Percentiles rank a stretch among this genome's conserved stretches.
These are phyloP conservation scores for Ectemnius continuus DNA, from an alignment of 2,888 invertebrate genomes.

Conservation along the genomic window DNA sequence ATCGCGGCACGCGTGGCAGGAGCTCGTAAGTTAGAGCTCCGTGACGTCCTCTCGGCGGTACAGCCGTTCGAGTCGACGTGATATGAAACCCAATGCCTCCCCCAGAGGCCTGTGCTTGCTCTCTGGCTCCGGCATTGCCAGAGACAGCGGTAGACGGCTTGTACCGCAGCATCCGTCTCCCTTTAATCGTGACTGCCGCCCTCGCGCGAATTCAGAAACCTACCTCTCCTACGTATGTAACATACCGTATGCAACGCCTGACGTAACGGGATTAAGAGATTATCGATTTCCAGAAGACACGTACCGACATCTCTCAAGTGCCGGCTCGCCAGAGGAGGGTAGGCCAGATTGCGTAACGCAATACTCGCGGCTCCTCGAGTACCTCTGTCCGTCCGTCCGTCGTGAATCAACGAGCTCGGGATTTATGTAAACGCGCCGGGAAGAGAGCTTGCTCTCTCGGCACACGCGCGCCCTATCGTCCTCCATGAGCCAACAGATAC, in stretches of 20 bases:
- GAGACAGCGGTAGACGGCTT: constrained; percentile 12
- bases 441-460: constrained; percentile 8
- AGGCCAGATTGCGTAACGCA: constrained; percentile 43
- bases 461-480: constrained; percentile 31
- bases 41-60: constrained; percentile 12
- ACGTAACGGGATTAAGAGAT: constrained; percentile 50
- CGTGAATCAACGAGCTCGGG: constrained; percentile 50
- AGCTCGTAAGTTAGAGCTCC: constrained; percentile 17
- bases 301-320: too few relatives aligned
- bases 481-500: constrained; percentile 29
- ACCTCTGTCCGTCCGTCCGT: constrained; percentile 25
- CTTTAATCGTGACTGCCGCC: not conserved
- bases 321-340: constrained; percentile 16
- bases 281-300: constrained; percentile 43
- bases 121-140: not conserved
- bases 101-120: not conserved
- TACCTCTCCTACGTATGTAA: too few relatives aligned
- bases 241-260: not conserved
- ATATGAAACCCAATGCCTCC: constrained; percentile 29
- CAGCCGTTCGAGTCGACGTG: constrained; percentile 19
- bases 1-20: constrained; percentile 3
- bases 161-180: constrained; percentile 18
- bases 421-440: constrained; percentile 52
- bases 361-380: constrained; percentile 31
- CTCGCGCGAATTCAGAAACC: constrained; percentile 8